Conservation (phyloP, 2,888 invertebrate species). For the Cabera pusaria region DNA sequence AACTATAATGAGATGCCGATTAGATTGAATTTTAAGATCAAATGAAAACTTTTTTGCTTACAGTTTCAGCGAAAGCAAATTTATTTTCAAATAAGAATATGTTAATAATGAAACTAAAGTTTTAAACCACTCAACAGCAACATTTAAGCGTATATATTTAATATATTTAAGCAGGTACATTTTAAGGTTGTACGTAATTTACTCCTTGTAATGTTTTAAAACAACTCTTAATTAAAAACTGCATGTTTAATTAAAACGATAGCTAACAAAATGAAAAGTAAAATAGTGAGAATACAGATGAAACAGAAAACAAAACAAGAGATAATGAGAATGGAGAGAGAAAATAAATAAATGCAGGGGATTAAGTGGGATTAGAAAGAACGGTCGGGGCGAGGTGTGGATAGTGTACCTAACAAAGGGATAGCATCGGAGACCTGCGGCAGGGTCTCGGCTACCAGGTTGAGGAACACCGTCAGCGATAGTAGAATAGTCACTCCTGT, state of each 20-base stretch:
- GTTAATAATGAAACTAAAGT: slow-evolving; percentile 34
- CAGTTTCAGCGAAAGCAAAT: slow-evolving; percentile 26
- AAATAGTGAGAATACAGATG: slow-evolving; percentile 45
- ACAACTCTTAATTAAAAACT: slow-evolving; percentile 58
- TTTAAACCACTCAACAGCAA: slow-evolving; percentile 45
- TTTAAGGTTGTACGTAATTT: slow-evolving; percentile 66
- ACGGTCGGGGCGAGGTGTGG: slow-evolving; percentile 67
- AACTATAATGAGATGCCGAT: slow-evolving; percentile 23
- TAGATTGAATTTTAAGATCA: slow-evolving; percentile 7
- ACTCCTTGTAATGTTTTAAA: slow-evolving; percentile 82
- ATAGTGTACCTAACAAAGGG: slow-evolving; percentile 97
- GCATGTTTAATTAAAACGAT: slow-evolving; percentile 46
- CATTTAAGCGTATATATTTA: slow-evolving; percentile 32
- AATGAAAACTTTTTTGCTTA: slow-evolving; percentile 5
- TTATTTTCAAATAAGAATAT: slow-evolving; percentile 6
- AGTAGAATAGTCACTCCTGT: slow-evolving; percentile 99
- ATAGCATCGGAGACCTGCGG: slow-evolving; percentile 99
- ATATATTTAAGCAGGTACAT: slow-evolving; percentile 33
- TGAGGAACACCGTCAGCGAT: slow-evolving; percentile 99
- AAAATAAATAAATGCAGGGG: slow-evolving; percentile 50
- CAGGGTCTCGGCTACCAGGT: slow-evolving; percentile 99
- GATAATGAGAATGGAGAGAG: slow-evolving; percentile 46
- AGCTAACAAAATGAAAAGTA: slow-evolving; percentile 43
- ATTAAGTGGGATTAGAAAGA: slow-evolving; percentile 55
- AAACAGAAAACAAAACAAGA: slow-evolving; percentile 47